Evolutionary conservation across 2,113 vertebrate species (phyloP).

Genomic region (Lethenteron camtschaticum): DNA sequence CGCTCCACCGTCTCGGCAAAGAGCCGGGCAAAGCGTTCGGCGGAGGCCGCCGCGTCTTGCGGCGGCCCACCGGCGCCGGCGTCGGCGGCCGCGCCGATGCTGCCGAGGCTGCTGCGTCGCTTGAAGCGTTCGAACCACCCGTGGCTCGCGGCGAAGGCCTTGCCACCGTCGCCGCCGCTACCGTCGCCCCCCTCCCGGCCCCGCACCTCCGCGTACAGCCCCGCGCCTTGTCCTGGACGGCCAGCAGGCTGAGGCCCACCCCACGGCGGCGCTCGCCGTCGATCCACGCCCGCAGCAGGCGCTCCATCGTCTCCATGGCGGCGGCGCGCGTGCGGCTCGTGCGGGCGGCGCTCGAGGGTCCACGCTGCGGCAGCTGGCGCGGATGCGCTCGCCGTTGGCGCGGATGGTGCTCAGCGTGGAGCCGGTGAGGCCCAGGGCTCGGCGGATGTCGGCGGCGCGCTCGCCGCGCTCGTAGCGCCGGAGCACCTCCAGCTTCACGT

Average conservation of each 20-base stretch:
- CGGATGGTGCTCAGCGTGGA: neutral
- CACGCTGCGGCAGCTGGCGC: neutral
- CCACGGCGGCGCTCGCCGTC: neutral
- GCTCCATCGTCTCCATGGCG: constrained; percentile 1
- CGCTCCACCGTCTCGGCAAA: neutral
- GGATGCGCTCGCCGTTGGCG: neutral
- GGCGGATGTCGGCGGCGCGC: neutral
- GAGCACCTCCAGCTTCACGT: neutral
- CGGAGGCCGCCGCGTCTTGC: neutral
- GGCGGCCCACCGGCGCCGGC: neutral
- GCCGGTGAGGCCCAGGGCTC: neutral
- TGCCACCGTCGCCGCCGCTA: too few relatives aligned
- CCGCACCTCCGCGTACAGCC: neutral
- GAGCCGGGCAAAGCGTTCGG: neutral
- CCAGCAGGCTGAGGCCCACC: neutral
- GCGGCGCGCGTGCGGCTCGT: neutral
- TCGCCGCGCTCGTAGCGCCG: neutral
- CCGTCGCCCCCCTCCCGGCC: neutral
- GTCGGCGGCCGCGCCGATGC: neutral
- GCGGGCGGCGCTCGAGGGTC: neutral
- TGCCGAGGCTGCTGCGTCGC: neutral
- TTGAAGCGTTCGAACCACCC: constrained; percentile 1
- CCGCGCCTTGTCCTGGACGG: neutral
- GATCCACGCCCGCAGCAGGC: neutral
- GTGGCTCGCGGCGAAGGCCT: neutral